A percentile compares a stretch with the other conserved stretches of the same genome.
These are phyloP conservation scores for Cheilosia impressa DNA, from an alignment of 2,888 invertebrate species.

Conservation along the genomic window DNA sequence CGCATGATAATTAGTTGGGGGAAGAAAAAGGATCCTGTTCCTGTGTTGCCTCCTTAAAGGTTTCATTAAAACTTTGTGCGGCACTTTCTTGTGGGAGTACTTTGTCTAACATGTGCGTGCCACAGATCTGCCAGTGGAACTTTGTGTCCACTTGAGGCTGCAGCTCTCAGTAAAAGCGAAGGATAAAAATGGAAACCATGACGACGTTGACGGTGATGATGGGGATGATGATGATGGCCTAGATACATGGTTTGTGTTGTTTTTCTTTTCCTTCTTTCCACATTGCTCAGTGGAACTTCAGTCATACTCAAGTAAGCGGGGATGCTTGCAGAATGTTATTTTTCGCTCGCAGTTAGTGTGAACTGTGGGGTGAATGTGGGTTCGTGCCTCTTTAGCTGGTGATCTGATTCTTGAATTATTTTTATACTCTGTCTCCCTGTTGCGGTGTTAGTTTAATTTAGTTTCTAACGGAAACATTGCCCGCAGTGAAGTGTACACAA, in stretches of 20 bases:
- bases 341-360: slow-evolving; percentile 18
- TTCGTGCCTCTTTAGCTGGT: slow-evolving; percentile 18
- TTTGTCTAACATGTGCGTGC: slow-evolving; percentile 2
- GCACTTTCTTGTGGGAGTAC: slow-evolving; percentile 11
- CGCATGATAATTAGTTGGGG: slow-evolving; percentile 67
- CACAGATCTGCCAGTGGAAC: background rate
- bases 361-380: background rate
- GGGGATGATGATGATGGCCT: slow-evolving; percentile 44
- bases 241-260: slow-evolving; percentile 66
- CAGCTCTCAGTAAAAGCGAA: slow-evolving; percentile 25
- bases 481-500: slow-evolving; percentile 12
- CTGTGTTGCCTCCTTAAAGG: slow-evolving; percentile 50
- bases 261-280: slow-evolving; percentile 40
- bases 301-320: slow-evolving; percentile 20
- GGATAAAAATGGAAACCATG: slow-evolving; percentile 41
- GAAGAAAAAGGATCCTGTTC: slow-evolving; percentile 13
- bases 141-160: slow-evolving; percentile 29
- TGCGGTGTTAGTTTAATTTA: slow-evolving; percentile 46
- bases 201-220: slow-evolving; percentile 1
- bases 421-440: slow-evolving; percentile 20
- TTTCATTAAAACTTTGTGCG: slow-evolving; percentile 66
- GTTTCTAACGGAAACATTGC: slow-evolving; percentile 21
- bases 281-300: background rate
- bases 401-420: slow-evolving; percentile 23
- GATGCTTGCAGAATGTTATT: slow-evolving; percentile 37